Percentiles rank a stretch among this genome's conserved stretches.
phyloP scores from a whole-genome alignment of 1,140 invertebrate species.

The Conopomorpha cramerella region DNA sequence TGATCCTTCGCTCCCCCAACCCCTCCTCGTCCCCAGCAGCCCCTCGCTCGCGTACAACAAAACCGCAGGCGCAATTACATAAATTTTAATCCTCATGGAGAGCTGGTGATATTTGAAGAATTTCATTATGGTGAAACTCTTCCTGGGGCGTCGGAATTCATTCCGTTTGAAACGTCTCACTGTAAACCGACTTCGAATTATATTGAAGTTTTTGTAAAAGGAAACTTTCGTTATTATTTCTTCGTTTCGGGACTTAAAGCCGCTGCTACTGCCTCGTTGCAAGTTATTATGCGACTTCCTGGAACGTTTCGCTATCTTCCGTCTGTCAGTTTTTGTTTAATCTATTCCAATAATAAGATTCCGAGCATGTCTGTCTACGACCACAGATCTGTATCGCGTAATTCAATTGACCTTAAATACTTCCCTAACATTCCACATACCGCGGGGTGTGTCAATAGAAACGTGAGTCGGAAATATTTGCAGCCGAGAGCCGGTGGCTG shows the following conservation, averaged over 20 bases:
- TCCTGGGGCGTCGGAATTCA: constrained; percentile 29
- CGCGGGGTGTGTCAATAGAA: no score
- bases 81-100: constrained; percentile 34
- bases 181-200: constrained; percentile 26
- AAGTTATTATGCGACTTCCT: background rate
- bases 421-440: no score
- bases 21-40: no score
- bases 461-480: no score
- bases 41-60: no score
- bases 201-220: constrained; percentile 30
- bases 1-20: no score
- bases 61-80: constrained; percentile 32
- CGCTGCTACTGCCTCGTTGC: background rate
- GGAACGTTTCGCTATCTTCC: constrained; percentile 1
- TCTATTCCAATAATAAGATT: no score
- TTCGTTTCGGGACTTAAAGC: constrained; percentile 11
- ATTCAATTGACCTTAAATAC: no score
- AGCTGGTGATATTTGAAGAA: constrained; percentile 43
- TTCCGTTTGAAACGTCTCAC: constrained; percentile 35
- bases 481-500: no score
- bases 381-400: no score
- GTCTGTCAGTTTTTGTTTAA: background rate
- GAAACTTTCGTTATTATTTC: constrained; percentile 25
- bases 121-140: constrained; percentile 53
- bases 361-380: no score